Conservation (phyloP, 2,797 vertebrate species). For the Lutjanus argentimaculatus region DNA sequence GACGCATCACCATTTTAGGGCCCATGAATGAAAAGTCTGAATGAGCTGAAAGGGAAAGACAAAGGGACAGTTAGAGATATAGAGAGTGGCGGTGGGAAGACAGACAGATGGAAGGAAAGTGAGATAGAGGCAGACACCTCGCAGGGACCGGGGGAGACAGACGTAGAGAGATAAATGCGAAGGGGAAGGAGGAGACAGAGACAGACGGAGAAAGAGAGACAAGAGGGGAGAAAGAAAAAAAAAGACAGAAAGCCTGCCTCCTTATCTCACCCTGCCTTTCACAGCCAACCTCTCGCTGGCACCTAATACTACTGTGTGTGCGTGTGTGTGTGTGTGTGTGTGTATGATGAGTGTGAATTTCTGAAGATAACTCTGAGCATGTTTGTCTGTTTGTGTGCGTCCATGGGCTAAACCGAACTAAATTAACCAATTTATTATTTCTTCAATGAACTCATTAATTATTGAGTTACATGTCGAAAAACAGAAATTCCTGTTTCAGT, state of each 20-base stretch:
- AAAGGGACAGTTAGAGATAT: slow-evolving; percentile 62
- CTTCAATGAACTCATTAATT: slow-evolving; percentile 10
- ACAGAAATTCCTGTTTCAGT: background rate
- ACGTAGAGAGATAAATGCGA: slow-evolving; percentile 64
- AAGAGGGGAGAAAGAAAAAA: slow-evolving; percentile 19
- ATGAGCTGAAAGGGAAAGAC: slow-evolving; percentile 53
- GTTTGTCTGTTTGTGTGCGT: slow-evolving; percentile 3
- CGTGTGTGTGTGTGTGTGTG: slow-evolving; percentile 14
- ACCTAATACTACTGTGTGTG: slow-evolving; percentile 33
- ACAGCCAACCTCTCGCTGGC: slow-evolving; percentile 52
- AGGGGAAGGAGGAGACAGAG: slow-evolving; percentile 42
- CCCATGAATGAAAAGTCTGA: slow-evolving; percentile 44
- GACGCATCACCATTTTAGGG: slow-evolving; percentile 46
- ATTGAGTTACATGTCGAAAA: background rate
- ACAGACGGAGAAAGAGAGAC: slow-evolving; percentile 43
- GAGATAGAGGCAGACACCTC: slow-evolving; percentile 63
- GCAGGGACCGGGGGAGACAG: slow-evolving; percentile 58
- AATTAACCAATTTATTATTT: background rate
- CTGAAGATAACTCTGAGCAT: slow-evolving; percentile 4
- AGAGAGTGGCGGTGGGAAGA: slow-evolving; percentile 36
- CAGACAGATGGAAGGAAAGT: slow-evolving; percentile 45
- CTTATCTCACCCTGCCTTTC: slow-evolving; percentile 69
- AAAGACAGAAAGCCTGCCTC: slow-evolving; percentile 52
- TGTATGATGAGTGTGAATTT: background rate
- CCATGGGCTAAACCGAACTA: background rate